A percentile compares a stretch with the other conserved stretches of the same genome.
phyloP scores from a whole-genome alignment of 2,797 vertebrate species.

The Myoxocephalus aenaeus region DNA sequence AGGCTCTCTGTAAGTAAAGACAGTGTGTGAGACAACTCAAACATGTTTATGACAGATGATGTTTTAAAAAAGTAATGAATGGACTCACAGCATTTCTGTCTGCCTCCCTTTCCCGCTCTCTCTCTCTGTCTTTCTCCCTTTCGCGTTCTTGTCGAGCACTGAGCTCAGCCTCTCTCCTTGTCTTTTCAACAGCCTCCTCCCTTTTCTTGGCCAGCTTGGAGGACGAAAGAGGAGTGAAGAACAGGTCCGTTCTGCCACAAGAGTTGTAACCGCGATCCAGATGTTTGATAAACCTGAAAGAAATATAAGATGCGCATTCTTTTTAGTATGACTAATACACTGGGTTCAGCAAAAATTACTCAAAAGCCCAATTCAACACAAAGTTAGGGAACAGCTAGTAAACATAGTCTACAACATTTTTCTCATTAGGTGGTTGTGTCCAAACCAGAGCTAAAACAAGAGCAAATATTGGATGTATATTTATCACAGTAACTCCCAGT shows the following conservation, averaged over 20 bases:
- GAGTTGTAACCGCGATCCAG: slow-evolving; percentile 97
- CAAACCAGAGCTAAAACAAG: no score
- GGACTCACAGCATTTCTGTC: slow-evolving; percentile 91
- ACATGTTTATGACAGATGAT: slow-evolving; percentile 6
- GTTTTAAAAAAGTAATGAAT: not conserved
- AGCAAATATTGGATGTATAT: no score
- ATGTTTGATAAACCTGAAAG: slow-evolving; percentile 94
- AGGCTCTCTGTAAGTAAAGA: slow-evolving; percentile 88
- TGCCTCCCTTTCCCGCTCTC: slow-evolving; percentile 88
- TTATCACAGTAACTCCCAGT: no score
- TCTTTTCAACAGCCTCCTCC: slow-evolving; percentile 93
- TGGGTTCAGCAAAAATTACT: no score
- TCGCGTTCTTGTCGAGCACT: slow-evolving; percentile 94
- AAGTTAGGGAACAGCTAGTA: no score
- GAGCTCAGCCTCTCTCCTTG: slow-evolving; percentile 93
- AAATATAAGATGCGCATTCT: slow-evolving; percentile 9
- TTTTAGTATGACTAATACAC: slow-evolving; percentile 9
- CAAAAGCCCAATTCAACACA: no score
- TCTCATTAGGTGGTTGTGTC: no score
- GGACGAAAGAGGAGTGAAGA: slow-evolving; percentile 94
- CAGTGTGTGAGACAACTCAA: not conserved
- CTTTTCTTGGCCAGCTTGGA: slow-evolving; percentile 98
- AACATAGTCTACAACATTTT: no score
- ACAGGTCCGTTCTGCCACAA: slow-evolving; percentile 93
- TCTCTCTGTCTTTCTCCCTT: slow-evolving; percentile 91